phyloP scores from a whole-genome alignment of 2,113 vertebrate genomes.

The Penelope pileata region DNA sequence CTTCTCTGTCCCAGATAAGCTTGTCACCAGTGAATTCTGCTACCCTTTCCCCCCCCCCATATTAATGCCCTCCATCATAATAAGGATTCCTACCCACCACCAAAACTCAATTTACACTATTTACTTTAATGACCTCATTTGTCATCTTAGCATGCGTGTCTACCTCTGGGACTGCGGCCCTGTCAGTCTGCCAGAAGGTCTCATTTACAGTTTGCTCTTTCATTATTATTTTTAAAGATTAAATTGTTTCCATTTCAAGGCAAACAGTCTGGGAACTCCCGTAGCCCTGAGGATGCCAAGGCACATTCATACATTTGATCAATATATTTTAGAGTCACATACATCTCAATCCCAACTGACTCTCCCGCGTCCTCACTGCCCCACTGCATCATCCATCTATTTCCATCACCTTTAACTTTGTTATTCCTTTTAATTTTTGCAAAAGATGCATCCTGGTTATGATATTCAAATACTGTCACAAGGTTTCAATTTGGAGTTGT shows the following conservation, averaged over 20 bases:
- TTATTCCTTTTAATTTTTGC: not conserved
- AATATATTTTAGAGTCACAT: not conserved
- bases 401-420: not conserved
- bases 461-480: not conserved
- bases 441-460: not conserved
- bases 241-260: constrained; percentile 43
- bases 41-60: not conserved
- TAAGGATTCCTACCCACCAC: constrained; percentile 34
- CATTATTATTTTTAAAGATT: constrained; percentile 50
- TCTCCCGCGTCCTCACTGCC: accelerated
- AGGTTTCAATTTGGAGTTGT: not conserved
- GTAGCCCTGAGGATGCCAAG: not conserved
- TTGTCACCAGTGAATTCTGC: not conserved
- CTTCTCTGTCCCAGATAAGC: not conserved
- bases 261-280: constrained; percentile 18
- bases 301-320: not conserved
- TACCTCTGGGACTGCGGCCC: constrained; percentile 27
- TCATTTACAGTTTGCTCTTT: constrained; percentile 63
- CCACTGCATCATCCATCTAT: not conserved
- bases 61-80: constrained; percentile 41
- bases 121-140: constrained; percentile 64
- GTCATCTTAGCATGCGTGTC: constrained; percentile 40
- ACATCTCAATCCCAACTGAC: not conserved
- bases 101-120: constrained; percentile 56
- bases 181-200: constrained; percentile 32